phyloP scores from a whole-genome alignment of 2,113 vertebrate genomes.

The Apaloderma vittatum region DNA sequence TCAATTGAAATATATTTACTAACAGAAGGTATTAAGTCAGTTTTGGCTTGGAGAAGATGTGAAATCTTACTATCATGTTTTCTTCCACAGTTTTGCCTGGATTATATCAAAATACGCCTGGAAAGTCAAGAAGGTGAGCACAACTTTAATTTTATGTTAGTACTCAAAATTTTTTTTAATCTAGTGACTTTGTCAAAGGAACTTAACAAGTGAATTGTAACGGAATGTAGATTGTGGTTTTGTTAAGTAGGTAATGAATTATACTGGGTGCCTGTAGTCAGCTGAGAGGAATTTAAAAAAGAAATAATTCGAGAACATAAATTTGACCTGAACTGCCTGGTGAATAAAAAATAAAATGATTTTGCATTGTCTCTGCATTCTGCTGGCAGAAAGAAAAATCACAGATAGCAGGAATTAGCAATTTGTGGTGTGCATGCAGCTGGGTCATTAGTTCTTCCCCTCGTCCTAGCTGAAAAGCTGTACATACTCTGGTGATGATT shows the following conservation, averaged over 20 bases:
- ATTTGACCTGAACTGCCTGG: neutral
- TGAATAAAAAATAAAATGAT: neutral
- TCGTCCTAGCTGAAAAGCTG: neutral
- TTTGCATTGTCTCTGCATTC: neutral
- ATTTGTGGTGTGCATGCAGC: fast-evolving
- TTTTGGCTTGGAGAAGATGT: neutral
- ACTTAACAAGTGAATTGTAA: neutral
- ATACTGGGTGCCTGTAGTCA: neutral
- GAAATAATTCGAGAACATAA: neutral
- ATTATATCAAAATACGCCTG: conserved; percentile 91
- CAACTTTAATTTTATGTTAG: neutral
- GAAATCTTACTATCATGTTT: neutral
- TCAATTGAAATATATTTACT: neutral
- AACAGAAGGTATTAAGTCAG: neutral
- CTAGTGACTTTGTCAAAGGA: neutral
- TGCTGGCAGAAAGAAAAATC: neutral
- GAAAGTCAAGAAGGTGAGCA: conserved; percentile 84
- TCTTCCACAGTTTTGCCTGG: conserved; percentile 89
- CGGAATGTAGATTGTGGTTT: neutral
- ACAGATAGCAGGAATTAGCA: neutral
- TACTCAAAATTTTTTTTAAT: neutral
- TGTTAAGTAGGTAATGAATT: neutral
- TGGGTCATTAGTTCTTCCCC: neutral
- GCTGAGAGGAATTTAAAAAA: neutral
- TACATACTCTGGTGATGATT: neutral